These are phyloP conservation scores for Hippocampus zosterae DNA, from an alignment of 2,113 vertebrate genomes.

Conservation along the genomic window DNA sequence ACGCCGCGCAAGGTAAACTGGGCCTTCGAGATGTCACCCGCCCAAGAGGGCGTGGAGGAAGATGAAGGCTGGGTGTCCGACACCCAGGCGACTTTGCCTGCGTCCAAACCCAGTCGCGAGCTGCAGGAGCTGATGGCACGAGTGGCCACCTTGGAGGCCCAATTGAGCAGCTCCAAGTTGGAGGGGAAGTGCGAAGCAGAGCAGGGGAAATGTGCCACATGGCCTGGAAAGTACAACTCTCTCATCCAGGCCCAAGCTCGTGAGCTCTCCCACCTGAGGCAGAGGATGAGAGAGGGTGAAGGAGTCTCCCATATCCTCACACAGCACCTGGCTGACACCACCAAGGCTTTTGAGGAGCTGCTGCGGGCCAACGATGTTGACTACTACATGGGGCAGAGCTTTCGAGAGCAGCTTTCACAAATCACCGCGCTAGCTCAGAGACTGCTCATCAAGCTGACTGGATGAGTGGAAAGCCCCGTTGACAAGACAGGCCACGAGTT, in stretches of 20 bases:
- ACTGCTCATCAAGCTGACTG: constrained; percentile 81
- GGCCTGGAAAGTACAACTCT: constrained; percentile 90
- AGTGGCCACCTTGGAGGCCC: constrained; percentile 82
- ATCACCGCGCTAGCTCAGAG: constrained; percentile 79
- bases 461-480: constrained; percentile 68
- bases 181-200: constrained; percentile 67
- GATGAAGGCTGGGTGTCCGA: constrained; percentile 93
- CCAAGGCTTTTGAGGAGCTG: constrained; percentile 90
- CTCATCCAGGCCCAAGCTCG: constrained; percentile 94
- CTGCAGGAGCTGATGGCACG: constrained; percentile 81
- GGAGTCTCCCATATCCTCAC: constrained; percentile 81
- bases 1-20: constrained; percentile 74
- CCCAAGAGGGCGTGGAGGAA: constrained; percentile 77
- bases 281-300: constrained; percentile 83
- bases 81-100: constrained; percentile 49
- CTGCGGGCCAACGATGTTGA: constrained; percentile 88
- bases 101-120: constrained; percentile 68
- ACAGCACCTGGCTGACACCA: constrained; percentile 82
- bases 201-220: constrained; percentile 78
- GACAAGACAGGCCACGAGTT: constrained; percentile 78
- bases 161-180: constrained; percentile 68
- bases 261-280: constrained; percentile 91
- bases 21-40: constrained; percentile 66
- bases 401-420: constrained; percentile 86
- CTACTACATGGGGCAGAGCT: constrained; percentile 93